These are phyloP conservation scores for Protophormia terraenovae DNA, from an alignment of 2,888 invertebrate genomes.

Conservation along the genomic window DNA sequence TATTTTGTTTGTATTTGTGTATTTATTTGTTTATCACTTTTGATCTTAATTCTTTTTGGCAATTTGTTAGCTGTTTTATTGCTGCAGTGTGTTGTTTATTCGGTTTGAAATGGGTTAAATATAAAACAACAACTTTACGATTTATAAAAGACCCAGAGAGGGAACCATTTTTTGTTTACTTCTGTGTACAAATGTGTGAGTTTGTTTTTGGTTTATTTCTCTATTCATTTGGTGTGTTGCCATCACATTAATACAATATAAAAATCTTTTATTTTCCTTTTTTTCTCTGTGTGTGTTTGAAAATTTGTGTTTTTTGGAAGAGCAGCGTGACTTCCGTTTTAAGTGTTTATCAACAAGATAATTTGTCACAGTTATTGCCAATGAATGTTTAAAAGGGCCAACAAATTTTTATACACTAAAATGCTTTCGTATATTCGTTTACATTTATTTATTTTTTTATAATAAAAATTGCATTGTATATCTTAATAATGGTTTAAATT, in stretches of 20 bases:
- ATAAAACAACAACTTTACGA: constrained; percentile 11
- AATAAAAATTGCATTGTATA: constrained; percentile 14
- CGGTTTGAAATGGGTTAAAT: constrained; percentile 64
- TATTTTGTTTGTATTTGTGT: constrained; percentile 31
- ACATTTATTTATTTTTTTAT: constrained; percentile 32
- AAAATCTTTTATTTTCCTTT: constrained; percentile 9
- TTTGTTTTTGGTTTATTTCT: constrained; percentile 15
- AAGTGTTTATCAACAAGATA: constrained; percentile 68
- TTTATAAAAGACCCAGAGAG: too few relatives aligned
- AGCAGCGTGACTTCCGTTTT: constrained; percentile 64
- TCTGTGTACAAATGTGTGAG: background rate
- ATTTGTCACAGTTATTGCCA: constrained; percentile 68
- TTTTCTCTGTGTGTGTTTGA: background rate
- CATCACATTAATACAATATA: constrained; percentile 53
- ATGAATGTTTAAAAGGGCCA: constrained; percentile 61
- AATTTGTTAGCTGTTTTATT: constrained; percentile 67
- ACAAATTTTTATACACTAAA: constrained; percentile 41
- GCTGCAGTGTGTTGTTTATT: constrained; percentile 61
- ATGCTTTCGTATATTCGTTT: background rate
- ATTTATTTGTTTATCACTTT: constrained; percentile 61
- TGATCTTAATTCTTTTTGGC: constrained; percentile 67
- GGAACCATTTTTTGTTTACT: too few relatives aligned
- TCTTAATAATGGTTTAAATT: constrained; percentile 40
- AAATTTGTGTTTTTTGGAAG: background rate
- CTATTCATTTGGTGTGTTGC: constrained; percentile 54